These are phyloP conservation scores for Mormyrus iriodes DNA, from an alignment of 2,113 vertebrate genomes.

Conservation along the genomic window DNA sequence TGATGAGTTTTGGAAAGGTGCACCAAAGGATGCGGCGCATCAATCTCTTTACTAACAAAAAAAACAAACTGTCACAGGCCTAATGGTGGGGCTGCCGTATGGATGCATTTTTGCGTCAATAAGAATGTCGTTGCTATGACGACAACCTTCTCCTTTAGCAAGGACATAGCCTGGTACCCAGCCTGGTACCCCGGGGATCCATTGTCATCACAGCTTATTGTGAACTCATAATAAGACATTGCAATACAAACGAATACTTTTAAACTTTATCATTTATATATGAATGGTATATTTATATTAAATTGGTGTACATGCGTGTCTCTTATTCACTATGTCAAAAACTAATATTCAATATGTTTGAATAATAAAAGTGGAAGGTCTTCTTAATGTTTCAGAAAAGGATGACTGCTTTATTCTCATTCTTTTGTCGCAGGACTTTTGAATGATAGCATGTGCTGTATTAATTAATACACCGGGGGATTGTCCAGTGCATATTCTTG, in stretches of 20 bases:
- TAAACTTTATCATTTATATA: not conserved
- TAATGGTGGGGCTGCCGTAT: not conserved
- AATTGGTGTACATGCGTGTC: not conserved
- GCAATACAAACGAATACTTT: not conserved
- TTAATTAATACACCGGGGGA: conserved; percentile 14
- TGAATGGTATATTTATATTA: not conserved
- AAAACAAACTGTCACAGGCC: not conserved
- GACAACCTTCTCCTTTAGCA: conserved; percentile 55
- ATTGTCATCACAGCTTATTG: conserved; percentile 8
- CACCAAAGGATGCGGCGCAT: not conserved
- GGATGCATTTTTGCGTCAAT: conserved; percentile 12
- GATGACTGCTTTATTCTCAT: not conserved
- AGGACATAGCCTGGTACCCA: conserved; percentile 39
- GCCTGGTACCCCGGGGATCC: conserved; percentile 46
- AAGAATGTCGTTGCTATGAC: conserved; percentile 65
- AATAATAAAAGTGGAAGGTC: not conserved
- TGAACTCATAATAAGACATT: not conserved
- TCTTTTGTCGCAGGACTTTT: not conserved
- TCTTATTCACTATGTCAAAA: not conserved
- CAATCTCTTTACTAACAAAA: not conserved
- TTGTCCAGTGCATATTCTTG: not conserved
- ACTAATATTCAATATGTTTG: not conserved
- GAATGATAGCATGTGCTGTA: not conserved
- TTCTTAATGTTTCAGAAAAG: not conserved
- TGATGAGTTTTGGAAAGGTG: not conserved